Evolutionary conservation across 2,888 invertebrate species (phyloP).

Genomic region (Stenolophus ochropezus): DNA sequence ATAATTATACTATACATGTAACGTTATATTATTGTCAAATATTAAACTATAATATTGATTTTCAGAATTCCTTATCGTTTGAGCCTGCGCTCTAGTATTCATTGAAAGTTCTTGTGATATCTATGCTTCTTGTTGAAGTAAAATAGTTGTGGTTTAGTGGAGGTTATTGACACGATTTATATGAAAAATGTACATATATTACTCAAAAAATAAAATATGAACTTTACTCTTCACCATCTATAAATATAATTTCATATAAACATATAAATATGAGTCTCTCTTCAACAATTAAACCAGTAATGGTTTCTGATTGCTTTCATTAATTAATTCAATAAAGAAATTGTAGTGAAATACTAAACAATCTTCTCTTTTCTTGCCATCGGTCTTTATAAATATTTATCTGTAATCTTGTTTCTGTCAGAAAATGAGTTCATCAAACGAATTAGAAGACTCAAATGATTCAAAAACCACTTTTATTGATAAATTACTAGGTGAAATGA

Average conservation of each 20-base stretch:
- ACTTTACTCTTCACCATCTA: background rate
- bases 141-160: conserved; percentile 14
- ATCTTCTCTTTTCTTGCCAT: background rate
- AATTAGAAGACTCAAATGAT: conserved; percentile 47
- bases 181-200: conserved; percentile 9
- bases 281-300: background rate
- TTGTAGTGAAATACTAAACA: conserved; percentile 18
- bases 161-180: conserved; percentile 34
- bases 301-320: background rate
- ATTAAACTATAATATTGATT: background rate
- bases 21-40: background rate
- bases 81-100: background rate
- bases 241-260: background rate
- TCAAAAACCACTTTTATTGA: conserved; percentile 66
- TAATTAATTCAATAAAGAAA: background rate
- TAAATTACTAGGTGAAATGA: conserved; percentile 70
- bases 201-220: conserved; percentile 10
- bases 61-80: background rate
- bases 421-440: conserved; percentile 53
- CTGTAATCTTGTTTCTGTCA: conserved; percentile 17
- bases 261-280: background rate
- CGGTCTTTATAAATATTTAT: conserved; percentile 10
- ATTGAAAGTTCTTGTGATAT: conserved; percentile 17
- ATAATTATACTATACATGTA: background rate
- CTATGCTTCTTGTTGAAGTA: background rate